Conservation (phyloP, 2,888 invertebrate genomes). For the Falcaria lacertinaria region DNA sequence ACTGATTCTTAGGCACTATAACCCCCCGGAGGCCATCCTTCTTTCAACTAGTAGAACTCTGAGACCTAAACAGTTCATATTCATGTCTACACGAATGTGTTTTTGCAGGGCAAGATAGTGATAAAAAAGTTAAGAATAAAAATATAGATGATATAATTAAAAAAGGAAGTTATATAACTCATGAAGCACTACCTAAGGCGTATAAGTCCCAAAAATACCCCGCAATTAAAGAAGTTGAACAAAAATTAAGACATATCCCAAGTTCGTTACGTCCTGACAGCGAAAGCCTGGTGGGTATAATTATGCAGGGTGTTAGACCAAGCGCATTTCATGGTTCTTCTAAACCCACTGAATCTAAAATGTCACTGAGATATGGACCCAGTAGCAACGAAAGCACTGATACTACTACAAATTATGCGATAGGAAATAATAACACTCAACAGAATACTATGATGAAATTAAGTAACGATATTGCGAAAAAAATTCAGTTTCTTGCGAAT, state of each 20-base stretch:
- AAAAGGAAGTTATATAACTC: constrained; percentile 36
- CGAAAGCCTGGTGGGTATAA: constrained; percentile 39
- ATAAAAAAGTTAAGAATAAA: constrained; percentile 12
- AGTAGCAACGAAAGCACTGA: not conserved
- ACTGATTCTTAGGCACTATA: no score
- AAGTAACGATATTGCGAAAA: constrained; percentile 26
- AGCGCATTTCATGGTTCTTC: constrained; percentile 16
- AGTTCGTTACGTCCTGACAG: constrained; percentile 28
- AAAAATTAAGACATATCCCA: constrained; percentile 33
- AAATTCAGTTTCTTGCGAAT: constrained; percentile 33
- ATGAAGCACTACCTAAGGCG: constrained; percentile 21
- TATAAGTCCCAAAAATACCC: constrained; percentile 18
- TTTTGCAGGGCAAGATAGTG: not conserved
- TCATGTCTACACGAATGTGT: no score
- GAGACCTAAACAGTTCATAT: no score
- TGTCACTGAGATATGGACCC: not conserved
- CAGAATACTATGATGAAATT: constrained; percentile 4
- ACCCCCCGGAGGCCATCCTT: no score
- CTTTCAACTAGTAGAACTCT: no score
- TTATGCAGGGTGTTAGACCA: constrained; percentile 48
- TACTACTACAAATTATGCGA: constrained; percentile 3
- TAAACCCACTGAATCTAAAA: not conserved
- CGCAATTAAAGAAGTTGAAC: constrained; percentile 30
- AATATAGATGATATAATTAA: constrained; percentile 28
- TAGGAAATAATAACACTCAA: not conserved